A percentile compares a stretch with the other conserved stretches of the same genome.
These are phyloP conservation scores for Syngnathus floridae DNA, from an alignment of 2,113 vertebrate genomes.

Conservation along the genomic window DNA sequence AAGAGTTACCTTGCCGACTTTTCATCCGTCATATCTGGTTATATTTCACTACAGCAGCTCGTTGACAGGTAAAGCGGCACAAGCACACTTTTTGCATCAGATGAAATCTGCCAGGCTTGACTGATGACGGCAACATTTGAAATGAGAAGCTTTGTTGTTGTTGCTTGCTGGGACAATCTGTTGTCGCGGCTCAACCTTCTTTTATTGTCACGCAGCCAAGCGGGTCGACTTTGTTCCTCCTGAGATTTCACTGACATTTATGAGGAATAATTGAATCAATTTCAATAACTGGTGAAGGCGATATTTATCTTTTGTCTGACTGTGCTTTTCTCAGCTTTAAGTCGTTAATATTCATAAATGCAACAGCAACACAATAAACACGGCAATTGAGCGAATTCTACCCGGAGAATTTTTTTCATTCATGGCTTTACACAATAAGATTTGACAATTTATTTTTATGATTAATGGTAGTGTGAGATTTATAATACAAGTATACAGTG, in stretches of 20 bases:
- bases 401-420: not conserved
- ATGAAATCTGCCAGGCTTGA: slow-evolving; percentile 32
- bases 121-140: slow-evolving; percentile 23
- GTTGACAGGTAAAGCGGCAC: slow-evolving; percentile 13
- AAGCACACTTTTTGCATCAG: slow-evolving; percentile 7
- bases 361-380: not conserved
- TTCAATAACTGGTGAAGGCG: not conserved
- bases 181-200: slow-evolving; percentile 10
- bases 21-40: slow-evolving; percentile 9
- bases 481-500: not conserved
- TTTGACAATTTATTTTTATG: not conserved
- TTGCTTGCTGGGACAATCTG: slow-evolving; percentile 14
- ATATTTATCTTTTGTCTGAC: not conserved
- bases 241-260: slow-evolving; percentile 11
- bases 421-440: not conserved
- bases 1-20: not conserved
- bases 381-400: not conserved
- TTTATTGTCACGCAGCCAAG: slow-evolving; percentile 12
- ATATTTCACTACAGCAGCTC: slow-evolving; percentile 12
- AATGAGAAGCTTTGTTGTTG: slow-evolving; percentile 26
- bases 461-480: not conserved
- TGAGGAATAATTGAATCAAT: slow-evolving; percentile 6
- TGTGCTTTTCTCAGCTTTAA: not conserved
- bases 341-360: slow-evolving; percentile 1
- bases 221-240: slow-evolving; percentile 2